phyloP scores from a whole-genome alignment of 1,140 invertebrate species.

The Dolichoris vasculosae region DNA sequence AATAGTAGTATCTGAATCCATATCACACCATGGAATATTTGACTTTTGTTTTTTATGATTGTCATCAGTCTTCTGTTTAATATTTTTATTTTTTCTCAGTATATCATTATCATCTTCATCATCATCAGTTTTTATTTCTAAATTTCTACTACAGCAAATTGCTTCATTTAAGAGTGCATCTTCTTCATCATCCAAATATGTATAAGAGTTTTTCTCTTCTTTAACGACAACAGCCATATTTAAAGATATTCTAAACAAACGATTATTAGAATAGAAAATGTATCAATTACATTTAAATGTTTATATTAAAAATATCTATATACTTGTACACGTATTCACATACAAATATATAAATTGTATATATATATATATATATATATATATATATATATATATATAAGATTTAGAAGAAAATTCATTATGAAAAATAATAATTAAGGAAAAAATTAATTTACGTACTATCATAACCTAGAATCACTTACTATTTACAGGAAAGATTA shows the following conservation, averaged over 20 bases:
- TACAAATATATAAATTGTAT: too few relatives aligned
- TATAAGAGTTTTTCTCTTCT: constrained; percentile 33
- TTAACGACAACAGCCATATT: constrained; percentile 34
- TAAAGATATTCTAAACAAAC: background rate
- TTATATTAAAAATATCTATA: too few relatives aligned
- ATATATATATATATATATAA: too few relatives aligned
- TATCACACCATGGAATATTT: constrained; percentile 42
- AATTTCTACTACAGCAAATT: constrained; percentile 55
- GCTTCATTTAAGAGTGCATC: constrained; percentile 62
- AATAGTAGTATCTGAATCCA: constrained; percentile 39
- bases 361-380: too few relatives aligned
- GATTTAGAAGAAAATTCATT: too few relatives aligned
- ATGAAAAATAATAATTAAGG: too few relatives aligned
- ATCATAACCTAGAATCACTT: constrained; percentile 32
- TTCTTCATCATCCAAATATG: constrained; percentile 55
- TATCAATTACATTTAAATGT: too few relatives aligned
- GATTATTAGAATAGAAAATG: background rate
- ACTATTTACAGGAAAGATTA: constrained; percentile 5
- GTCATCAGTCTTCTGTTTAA: constrained; percentile 27
- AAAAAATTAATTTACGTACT: background rate
- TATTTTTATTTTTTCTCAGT: constrained; percentile 5
- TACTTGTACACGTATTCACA: too few relatives aligned
- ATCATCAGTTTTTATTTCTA: constrained; percentile 46
- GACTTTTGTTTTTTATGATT: constrained; percentile 1
- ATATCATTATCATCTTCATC: constrained; percentile 10